Conservation (phyloP, 2,113 vertebrate species). For the Mus pahari region DNA sequence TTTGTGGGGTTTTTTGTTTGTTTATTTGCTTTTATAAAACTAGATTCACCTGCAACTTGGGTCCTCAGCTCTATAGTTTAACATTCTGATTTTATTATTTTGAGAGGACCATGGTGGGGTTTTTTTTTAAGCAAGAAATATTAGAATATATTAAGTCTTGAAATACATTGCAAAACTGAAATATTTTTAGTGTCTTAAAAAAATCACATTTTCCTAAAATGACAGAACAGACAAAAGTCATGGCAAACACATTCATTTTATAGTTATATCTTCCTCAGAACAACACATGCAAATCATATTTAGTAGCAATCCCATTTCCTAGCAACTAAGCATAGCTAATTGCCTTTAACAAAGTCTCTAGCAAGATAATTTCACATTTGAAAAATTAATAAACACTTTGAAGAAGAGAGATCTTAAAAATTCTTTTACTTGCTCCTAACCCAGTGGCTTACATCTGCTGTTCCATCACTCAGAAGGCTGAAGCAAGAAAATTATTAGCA, state of each 20-base stretch:
- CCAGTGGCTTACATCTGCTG: background rate
- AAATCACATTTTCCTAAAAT: background rate
- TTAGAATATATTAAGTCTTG: conserved; percentile 29
- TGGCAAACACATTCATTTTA: conserved; percentile 4
- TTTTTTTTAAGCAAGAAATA: conserved; percentile 15
- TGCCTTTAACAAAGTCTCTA: conserved; percentile 30
- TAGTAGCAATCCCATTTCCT: background rate
- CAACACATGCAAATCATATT: conserved; percentile 1
- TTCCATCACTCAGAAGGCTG: background rate
- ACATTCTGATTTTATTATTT: background rate
- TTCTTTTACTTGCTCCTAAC: background rate
- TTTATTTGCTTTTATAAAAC: background rate
- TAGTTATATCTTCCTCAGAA: background rate
- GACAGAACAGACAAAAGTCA: conserved; percentile 1
- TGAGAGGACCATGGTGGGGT: background rate
- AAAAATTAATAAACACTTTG: conserved; percentile 38
- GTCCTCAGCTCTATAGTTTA: background rate
- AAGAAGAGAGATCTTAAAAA: background rate
- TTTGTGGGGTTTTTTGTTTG: background rate
- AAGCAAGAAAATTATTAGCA: background rate
- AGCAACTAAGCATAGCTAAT: conserved; percentile 4
- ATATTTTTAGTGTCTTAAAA: conserved; percentile 18
- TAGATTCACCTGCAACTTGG: background rate
- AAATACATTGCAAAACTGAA: conserved; percentile 39
- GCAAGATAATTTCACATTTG: background rate